phyloP scores from a whole-genome alignment of 2,113 vertebrate genomes.

The Scomber japonicus region DNA sequence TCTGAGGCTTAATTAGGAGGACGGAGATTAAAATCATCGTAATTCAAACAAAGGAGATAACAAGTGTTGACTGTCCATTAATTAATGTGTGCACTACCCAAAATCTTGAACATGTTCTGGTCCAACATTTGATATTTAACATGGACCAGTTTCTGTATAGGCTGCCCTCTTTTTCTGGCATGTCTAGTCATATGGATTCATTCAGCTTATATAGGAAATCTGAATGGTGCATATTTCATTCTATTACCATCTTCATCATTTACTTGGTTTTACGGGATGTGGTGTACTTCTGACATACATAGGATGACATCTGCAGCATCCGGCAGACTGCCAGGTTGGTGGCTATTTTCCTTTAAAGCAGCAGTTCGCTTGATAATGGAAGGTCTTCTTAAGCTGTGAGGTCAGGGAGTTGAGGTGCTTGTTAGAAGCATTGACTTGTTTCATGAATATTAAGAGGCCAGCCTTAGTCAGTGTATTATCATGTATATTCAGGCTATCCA shows the following conservation, averaged over 20 bases:
- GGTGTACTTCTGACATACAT: not conserved
- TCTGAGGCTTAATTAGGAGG: not conserved
- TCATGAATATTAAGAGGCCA: no score
- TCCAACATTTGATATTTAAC: no score
- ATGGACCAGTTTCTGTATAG: no score
- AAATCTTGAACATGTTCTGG: not conserved
- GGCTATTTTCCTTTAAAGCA: not conserved
- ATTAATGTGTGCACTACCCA: not conserved
- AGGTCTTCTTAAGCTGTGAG: not conserved
- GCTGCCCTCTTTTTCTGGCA: no score
- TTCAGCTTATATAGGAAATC: not conserved
- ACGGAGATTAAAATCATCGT: not conserved
- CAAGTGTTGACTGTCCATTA: not conserved
- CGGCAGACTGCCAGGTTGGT: no score
- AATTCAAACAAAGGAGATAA: not conserved
- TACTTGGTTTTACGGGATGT: not conserved
- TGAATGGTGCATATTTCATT: not conserved
- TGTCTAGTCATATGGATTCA: no score
- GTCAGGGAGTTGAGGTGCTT: not conserved
- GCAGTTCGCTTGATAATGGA: not conserved
- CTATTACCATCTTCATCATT: not conserved
- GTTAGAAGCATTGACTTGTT: not conserved
- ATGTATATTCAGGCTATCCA: no score
- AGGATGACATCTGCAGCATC: not conserved
- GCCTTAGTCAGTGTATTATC: not conserved